A percentile compares a stretch with the other conserved stretches of the same genome.
phyloP scores from a whole-genome alignment of 2,888 invertebrate genomes.

The Tipula confusa region DNA sequence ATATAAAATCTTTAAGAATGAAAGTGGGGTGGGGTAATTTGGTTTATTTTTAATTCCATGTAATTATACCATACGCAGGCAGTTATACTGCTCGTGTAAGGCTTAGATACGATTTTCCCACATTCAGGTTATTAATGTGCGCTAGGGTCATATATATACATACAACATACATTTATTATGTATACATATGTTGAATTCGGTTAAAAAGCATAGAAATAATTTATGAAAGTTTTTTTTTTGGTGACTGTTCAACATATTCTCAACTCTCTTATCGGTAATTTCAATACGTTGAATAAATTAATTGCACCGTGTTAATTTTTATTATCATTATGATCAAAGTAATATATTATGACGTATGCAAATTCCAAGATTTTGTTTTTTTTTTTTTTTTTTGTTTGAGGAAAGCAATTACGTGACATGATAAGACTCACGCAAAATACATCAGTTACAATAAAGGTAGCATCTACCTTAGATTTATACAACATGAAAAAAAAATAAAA shows the following conservation, averaged over 20 bases:
- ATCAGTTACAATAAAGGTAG: neutral
- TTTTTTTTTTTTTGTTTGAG: no score
- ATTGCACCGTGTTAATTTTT: neutral
- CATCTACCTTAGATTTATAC: neutral
- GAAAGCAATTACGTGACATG: no score
- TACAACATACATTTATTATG: neutral
- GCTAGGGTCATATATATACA: neutral
- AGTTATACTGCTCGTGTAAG: neutral
- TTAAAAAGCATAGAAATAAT: neutral
- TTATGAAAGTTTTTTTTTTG: neutral
- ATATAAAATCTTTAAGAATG: neutral
- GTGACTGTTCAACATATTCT: neutral
- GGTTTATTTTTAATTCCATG: neutral
- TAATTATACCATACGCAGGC: neutral
- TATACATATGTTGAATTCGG: neutral
- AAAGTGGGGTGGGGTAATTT: constrained; percentile 3
- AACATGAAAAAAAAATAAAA: neutral
- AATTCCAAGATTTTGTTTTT: no score
- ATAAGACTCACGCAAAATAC: neutral
- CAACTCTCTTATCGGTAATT: neutral
- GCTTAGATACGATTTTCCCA: neutral
- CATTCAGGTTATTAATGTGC: neutral
- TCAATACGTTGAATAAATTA: neutral
- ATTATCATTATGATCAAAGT: no score
- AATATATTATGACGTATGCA: no score